phyloP scores from a whole-genome alignment of 2,113 vertebrate species.

The Danionella cerebrum region DNA sequence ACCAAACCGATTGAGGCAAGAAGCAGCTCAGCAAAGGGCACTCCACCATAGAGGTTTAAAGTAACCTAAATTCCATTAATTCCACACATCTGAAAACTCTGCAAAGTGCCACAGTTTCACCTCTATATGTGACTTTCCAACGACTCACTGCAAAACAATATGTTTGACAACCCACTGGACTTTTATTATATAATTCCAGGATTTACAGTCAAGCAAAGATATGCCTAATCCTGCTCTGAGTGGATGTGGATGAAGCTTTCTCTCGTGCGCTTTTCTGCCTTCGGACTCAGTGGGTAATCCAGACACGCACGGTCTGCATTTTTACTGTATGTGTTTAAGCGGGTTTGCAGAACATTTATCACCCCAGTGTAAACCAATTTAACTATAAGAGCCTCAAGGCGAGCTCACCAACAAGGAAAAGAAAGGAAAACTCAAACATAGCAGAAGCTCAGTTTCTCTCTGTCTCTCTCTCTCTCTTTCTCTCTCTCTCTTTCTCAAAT shows the following conservation, averaged over 20 bases:
- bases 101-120: not conserved
- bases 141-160: conserved; percentile 62
- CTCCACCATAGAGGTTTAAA: too few relatives aligned
- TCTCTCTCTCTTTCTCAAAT: too few relatives aligned
- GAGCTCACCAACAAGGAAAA: conserved; percentile 52
- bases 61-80: too few relatives aligned
- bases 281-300: conserved; percentile 67
- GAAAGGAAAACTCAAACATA: conserved; percentile 62
- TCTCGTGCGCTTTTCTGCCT: conserved; percentile 59
- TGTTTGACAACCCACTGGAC: conserved; percentile 56
- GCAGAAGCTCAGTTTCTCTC: conserved; percentile 69
- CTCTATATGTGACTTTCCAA: conserved; percentile 15
- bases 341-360: conserved; percentile 74
- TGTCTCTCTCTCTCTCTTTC: too few relatives aligned
- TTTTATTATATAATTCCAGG: conserved; percentile 66
- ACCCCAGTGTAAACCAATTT: conserved; percentile 74
- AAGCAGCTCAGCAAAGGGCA: too few relatives aligned
- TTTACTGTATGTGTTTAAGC: conserved; percentile 72
- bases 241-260: conserved; percentile 64
- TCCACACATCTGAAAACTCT: not conserved
- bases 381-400: conserved; percentile 66
- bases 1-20: too few relatives aligned
- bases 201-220: conserved; percentile 63
- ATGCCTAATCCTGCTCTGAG: conserved; percentile 63
- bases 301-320: conserved; percentile 72